Evolutionary conservation across 2,113 vertebrate genomes (phyloP).

Genomic region (Caretta caretta): DNA sequence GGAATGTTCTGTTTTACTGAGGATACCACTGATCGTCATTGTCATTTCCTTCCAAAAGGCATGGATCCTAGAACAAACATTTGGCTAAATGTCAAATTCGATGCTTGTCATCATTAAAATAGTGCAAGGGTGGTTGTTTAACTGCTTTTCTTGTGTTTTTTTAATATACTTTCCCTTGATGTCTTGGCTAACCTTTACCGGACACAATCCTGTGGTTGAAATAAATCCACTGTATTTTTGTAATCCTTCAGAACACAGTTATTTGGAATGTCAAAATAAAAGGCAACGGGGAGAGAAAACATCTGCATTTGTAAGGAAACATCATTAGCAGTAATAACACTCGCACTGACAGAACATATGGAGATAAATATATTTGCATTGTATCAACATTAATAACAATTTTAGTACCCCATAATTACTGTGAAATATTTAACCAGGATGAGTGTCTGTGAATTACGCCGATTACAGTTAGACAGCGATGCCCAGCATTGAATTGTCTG

Average conservation of each 20-base stretch:
- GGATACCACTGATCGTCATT: not conserved
- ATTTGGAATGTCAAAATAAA: conserved; percentile 44
- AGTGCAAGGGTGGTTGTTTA: not conserved
- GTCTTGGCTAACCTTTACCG: conserved; percentile 6
- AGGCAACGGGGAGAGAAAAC: conserved; percentile 3
- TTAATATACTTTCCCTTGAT: not conserved
- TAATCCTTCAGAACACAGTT: not conserved
- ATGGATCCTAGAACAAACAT: not conserved
- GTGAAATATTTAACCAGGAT: conserved; percentile 10
- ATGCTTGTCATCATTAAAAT: conserved; percentile 11
- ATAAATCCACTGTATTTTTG: too few relatives aligned
- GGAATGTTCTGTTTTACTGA: not conserved
- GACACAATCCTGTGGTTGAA: not conserved
- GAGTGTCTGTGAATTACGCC: not conserved
- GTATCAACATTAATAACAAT: conserved; percentile 17
- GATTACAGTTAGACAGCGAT: conserved; percentile 28
- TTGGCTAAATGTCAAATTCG: not conserved
- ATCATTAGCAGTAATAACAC: conserved; percentile 21
- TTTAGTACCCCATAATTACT: conserved; percentile 16
- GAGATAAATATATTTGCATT: conserved; percentile 14
- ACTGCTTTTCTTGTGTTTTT: conserved; percentile 9
- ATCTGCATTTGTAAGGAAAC: not conserved
- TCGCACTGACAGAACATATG: conserved; percentile 33
- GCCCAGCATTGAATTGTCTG: conserved; percentile 5
- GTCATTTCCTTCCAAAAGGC: conserved; percentile 6